phyloP scores from a whole-genome alignment of 2,113 vertebrate genomes.

The Malurus melanocephalus region DNA sequence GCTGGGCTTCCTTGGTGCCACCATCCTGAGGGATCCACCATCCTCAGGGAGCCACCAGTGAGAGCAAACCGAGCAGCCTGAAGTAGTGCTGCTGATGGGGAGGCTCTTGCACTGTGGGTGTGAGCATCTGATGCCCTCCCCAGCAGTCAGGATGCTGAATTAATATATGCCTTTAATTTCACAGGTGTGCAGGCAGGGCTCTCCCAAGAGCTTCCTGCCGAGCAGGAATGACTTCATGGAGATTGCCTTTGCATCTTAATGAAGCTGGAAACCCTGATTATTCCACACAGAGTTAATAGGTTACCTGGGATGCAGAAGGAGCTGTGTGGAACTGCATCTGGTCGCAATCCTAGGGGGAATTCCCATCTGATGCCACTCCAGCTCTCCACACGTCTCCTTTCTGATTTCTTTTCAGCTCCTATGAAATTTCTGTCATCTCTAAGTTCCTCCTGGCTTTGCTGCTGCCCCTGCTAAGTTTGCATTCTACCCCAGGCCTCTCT shows the following conservation, averaged over 20 bases:
- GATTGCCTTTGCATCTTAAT: not conserved
- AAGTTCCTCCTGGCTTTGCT: not conserved
- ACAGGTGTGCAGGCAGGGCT: not conserved
- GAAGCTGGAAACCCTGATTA: not conserved
- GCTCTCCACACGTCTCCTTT: not conserved
- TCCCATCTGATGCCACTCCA: not conserved
- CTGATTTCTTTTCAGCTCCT: not conserved
- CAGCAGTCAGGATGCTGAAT: not conserved
- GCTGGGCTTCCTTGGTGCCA: rapidly evolving
- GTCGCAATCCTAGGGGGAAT: not conserved
- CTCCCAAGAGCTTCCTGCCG: not conserved
- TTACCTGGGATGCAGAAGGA: not conserved
- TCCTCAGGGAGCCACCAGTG: not conserved
- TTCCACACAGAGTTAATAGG: not conserved
- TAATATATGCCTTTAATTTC: not conserved
- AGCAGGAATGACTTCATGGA: not conserved
- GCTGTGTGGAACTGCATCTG: not conserved
- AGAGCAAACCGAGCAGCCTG: not conserved
- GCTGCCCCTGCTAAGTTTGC: not conserved
- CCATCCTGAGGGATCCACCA: not conserved
- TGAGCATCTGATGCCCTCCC: rapidly evolving
- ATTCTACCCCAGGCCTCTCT: not conserved
- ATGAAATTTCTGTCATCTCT: not conserved
- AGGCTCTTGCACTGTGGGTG: not conserved
- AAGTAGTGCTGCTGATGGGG: not conserved